Conservation (phyloP, 2,888 invertebrate genomes). For the Furcula furcula region DNA sequence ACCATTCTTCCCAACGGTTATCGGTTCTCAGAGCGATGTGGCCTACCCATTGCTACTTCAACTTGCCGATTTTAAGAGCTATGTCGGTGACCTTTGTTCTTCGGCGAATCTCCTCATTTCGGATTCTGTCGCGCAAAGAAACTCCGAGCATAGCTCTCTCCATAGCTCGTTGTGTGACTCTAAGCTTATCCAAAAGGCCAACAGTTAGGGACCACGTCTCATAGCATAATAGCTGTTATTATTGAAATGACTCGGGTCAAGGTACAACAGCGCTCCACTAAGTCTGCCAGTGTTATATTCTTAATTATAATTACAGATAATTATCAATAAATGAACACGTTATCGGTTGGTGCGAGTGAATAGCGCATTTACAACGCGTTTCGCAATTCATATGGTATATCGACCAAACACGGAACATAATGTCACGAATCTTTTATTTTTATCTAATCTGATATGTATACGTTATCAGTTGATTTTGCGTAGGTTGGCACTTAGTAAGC, state of each 20-base stretch:
- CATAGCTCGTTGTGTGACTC: no score
- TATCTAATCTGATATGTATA: slow-evolving; percentile 15
- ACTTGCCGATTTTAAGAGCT: no score
- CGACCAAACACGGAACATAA: slow-evolving; percentile 17
- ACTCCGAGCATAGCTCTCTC: no score
- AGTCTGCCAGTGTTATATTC: background rate
- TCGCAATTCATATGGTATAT: slow-evolving; percentile 7
- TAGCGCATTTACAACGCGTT: background rate
- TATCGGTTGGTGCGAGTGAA: slow-evolving; percentile 11
- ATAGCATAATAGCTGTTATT: no score
- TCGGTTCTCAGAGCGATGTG: no score
- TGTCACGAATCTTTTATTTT: slow-evolving; percentile 13
- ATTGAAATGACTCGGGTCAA: background rate
- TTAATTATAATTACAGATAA: background rate
- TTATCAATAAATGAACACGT: slow-evolving; percentile 20
- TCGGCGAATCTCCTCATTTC: no score
- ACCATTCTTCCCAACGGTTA: no score
- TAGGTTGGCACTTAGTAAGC: background rate
- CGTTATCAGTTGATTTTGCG: slow-evolving; percentile 1
- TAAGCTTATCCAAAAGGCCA: no score
- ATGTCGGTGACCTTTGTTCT: no score
- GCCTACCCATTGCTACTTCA: no score
- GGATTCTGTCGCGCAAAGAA: no score
- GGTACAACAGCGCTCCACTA: background rate
- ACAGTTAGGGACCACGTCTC: no score